phyloP scores from a whole-genome alignment of 2,113 vertebrate species.

The Platysternon megacephalum region DNA sequence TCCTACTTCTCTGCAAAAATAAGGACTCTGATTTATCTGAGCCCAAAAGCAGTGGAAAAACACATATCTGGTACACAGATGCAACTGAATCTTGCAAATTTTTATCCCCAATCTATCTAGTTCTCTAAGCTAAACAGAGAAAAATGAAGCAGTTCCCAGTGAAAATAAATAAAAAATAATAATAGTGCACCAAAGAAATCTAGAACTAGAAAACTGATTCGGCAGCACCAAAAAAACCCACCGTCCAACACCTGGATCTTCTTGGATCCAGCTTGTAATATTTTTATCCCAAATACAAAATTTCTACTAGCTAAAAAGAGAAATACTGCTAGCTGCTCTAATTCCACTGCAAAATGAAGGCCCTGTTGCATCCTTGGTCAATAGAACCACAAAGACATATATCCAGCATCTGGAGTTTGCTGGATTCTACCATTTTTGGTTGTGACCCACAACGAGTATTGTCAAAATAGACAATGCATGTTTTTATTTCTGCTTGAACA shows the following conservation, averaged over 20 bases:
- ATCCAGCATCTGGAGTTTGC: neutral
- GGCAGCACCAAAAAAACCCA: neutral
- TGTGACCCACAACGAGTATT: neutral
- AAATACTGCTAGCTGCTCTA: neutral
- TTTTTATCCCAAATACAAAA: rapidly evolving
- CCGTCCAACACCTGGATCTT: neutral
- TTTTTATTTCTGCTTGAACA: neutral
- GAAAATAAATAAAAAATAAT: neutral
- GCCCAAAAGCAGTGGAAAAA: neutral
- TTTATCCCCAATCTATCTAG: neutral
- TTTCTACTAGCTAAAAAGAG: rapidly evolving
- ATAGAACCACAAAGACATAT: neutral
- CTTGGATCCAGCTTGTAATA: neutral
- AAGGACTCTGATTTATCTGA: neutral
- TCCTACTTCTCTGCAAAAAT: neutral
- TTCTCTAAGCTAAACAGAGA: neutral
- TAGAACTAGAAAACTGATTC: neutral
- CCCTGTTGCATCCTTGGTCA: neutral
- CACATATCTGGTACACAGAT: neutral
- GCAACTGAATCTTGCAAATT: neutral
- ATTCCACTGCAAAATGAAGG: neutral
- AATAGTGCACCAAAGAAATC: neutral
- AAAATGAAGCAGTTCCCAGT: rapidly evolving
- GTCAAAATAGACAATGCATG: neutral
- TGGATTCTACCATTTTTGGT: neutral